phyloP scores from a whole-genome alignment of 30 jellyfish, hydroid and myxozoan species.

The Turritopsis rubra region DNA sequence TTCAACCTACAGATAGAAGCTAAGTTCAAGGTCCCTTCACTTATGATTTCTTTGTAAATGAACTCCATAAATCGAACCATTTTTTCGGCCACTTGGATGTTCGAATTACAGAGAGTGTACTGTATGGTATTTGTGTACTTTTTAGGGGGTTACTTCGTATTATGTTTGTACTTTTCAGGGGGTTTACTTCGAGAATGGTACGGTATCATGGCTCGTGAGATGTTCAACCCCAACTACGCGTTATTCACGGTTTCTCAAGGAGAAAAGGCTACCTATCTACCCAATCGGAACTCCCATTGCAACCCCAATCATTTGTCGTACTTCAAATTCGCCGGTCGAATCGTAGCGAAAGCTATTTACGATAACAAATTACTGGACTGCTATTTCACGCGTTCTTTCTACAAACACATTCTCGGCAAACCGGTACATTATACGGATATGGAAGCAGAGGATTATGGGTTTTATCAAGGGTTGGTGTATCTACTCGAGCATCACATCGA shows the following conservation, averaged over 20 bases:
- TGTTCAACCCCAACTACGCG: slow-evolving; percentile 96
- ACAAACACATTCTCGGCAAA: slow-evolving; percentile 88
- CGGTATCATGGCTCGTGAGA: slow-evolving; percentile 91
- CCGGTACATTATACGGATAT: slow-evolving; percentile 92
- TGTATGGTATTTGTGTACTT: too few species aligned
- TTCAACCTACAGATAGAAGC: too few species aligned
- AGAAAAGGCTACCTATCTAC: slow-evolving; percentile 88
- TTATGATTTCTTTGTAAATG: too few species aligned
- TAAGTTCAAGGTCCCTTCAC: too few species aligned
- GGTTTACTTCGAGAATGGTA: slow-evolving; percentile 97
- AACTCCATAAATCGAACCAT: too few species aligned
- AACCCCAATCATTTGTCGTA: slow-evolving; percentile 89
- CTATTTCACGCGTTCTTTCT: slow-evolving; percentile 85
- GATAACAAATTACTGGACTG: slow-evolving; percentile 91
- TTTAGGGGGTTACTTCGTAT: too few species aligned
- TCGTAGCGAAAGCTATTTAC: slow-evolving; percentile 93
- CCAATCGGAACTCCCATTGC: slow-evolving; percentile 94
- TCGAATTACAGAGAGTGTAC: too few species aligned
- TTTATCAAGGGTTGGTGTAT: slow-evolving; percentile 94
- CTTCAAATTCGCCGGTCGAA: slow-evolving; percentile 96
- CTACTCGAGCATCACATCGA: slow-evolving; percentile 81
- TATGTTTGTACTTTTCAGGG: slow-evolving; percentile 20
- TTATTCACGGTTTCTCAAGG: slow-evolving; percentile 92
- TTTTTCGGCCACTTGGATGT: too few species aligned
- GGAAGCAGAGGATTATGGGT: slow-evolving; percentile 96